Percentiles rank a stretch among this genome's conserved stretches.
phyloP scores from a whole-genome alignment of 2,113 vertebrate species.

The Todiramphus saurophagus region DNA sequence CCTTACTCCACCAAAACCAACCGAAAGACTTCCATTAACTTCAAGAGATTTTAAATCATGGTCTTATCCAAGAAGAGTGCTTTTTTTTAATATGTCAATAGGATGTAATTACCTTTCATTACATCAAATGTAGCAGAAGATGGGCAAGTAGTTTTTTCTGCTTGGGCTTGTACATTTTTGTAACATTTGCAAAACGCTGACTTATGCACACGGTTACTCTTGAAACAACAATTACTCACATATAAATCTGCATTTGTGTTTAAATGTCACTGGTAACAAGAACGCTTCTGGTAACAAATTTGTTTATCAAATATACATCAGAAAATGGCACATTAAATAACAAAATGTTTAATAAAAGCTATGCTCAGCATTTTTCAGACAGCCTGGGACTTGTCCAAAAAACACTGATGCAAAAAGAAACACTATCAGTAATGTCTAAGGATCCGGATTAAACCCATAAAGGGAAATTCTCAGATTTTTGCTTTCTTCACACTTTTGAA shows the following conservation, averaged over 20 bases:
- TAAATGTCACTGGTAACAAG: constrained; percentile 59
- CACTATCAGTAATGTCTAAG: neutral
- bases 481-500: neutral
- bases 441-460: neutral
- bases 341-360: constrained; percentile 31
- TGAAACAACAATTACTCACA: constrained; percentile 26
- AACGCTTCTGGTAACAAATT: constrained; percentile 44
- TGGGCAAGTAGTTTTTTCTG: constrained; percentile 36
- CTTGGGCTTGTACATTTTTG: constrained; percentile 28
- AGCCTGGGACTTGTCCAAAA: neutral
- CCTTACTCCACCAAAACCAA: neutral
- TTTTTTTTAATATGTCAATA: constrained; percentile 34
- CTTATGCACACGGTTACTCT: constrained; percentile 27
- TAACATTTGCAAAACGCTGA: constrained; percentile 56
- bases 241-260: constrained; percentile 57
- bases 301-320: constrained; percentile 51
- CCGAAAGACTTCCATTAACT: neutral
- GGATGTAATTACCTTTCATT: constrained; percentile 41
- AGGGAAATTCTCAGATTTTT: neutral
- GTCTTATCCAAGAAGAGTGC: neutral
- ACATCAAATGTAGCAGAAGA: constrained; percentile 1
- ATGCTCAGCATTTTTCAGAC: constrained; percentile 38
- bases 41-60: neutral
- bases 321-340: constrained; percentile 55
- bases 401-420: neutral